phyloP scores from a whole-genome alignment of 2,797 vertebrate genomes.

The Rhynchotus rufescens region DNA sequence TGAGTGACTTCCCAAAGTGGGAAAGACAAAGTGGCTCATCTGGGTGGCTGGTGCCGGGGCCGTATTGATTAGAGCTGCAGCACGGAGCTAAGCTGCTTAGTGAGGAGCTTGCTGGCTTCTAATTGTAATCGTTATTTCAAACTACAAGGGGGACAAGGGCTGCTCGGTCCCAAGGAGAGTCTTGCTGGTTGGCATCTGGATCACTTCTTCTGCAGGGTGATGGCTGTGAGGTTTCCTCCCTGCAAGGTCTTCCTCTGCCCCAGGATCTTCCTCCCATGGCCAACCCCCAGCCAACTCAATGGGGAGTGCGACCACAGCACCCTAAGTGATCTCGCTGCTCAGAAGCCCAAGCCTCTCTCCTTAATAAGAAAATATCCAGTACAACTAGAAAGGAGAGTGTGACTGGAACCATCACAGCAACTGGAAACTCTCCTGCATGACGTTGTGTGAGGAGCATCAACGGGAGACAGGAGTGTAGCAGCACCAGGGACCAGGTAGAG shows the following conservation, averaged over 20 bases:
- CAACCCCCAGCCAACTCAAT: not conserved
- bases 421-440: too few species aligned
- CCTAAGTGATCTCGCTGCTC: not conserved
- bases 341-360: not conserved
- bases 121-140: conserved; percentile 32
- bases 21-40: not conserved
- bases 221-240: not conserved
- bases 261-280: not conserved
- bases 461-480: fast-evolving
- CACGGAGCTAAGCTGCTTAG: not conserved
- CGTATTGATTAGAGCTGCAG: not conserved
- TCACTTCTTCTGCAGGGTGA: too few species aligned
- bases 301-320: not conserved
- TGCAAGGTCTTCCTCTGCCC: not conserved
- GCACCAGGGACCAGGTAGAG: not conserved
- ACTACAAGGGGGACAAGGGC: not conserved
- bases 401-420: too few species aligned
- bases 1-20: conserved; percentile 28
- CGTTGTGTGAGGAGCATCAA: not conserved
- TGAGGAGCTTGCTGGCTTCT: not conserved
- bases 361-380: not conserved
- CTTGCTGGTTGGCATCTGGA: not conserved
- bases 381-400: too few species aligned
- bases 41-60: not conserved
- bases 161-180: not conserved